Conservation (phyloP, 2,113 vertebrate genomes). For the Anguilla rostrata region DNA sequence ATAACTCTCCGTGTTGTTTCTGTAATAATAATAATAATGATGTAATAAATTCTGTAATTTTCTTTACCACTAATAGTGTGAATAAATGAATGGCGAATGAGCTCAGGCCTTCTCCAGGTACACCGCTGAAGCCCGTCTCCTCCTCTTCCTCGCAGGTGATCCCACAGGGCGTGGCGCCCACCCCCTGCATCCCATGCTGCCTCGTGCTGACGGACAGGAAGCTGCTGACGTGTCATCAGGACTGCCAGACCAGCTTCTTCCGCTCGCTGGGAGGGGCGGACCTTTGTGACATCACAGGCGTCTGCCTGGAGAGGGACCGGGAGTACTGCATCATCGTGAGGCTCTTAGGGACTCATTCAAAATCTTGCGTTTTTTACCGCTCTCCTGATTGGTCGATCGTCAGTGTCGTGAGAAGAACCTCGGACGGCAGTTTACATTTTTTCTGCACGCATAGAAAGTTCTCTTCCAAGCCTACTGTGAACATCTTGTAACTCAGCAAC, state of each 20-base stretch:
- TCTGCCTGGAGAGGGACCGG: slow-evolving; percentile 73
- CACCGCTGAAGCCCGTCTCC: not conserved
- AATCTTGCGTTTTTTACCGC: not conserved
- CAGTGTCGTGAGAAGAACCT: too few species aligned
- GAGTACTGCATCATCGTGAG: slow-evolving; percentile 92
- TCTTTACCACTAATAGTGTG: not conserved
- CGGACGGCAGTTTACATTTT: not conserved
- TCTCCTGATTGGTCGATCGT: not conserved
- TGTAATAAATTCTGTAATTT: not conserved
- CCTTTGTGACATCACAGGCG: slow-evolving; percentile 67
- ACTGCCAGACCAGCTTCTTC: slow-evolving; percentile 97
- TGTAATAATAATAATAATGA: not conserved
- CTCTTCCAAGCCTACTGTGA: not conserved
- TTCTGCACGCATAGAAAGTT: too few species aligned
- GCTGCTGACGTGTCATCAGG: slow-evolving; percentile 90
- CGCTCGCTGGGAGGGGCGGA: slow-evolving; percentile 79
- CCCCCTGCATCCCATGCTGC: slow-evolving; percentile 89
- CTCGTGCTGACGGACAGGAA: slow-evolving; percentile 82
- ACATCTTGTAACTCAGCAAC: not conserved
- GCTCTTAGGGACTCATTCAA: not conserved
- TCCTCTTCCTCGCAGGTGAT: slow-evolving; percentile 72
- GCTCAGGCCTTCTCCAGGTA: not conserved
- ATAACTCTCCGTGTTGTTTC: not conserved
- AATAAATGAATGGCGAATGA: not conserved
- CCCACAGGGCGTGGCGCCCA: slow-evolving; percentile 82